A percentile compares a stretch with the other conserved stretches of the same genome.
phyloP scores from a whole-genome alignment of 2,888 invertebrate species.

The Melinaea menophilus region DNA sequence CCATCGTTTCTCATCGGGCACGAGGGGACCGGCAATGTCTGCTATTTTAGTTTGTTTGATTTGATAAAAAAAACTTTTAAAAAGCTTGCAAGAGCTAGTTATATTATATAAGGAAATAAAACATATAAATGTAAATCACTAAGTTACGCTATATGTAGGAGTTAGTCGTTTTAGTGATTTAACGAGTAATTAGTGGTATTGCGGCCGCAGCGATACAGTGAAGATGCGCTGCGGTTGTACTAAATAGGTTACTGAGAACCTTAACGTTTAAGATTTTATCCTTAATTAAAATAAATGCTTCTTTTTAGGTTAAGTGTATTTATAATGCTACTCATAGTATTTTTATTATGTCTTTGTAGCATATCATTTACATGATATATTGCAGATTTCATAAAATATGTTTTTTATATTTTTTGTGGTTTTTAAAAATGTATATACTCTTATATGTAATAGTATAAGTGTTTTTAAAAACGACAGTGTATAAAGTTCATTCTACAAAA shows the following conservation, averaged over 20 bases:
- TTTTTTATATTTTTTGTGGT: no score
- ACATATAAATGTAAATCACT: no score
- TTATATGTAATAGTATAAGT: background rate
- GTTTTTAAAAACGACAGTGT: background rate
- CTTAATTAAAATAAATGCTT: background rate
- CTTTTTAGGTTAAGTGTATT: background rate
- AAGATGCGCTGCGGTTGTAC: slow-evolving; percentile 30
- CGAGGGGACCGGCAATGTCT: no score
- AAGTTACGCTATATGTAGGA: slow-evolving; percentile 43
- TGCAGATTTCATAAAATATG: no score
- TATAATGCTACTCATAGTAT: background rate
- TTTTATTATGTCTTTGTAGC: background rate
- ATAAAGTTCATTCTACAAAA: no score
- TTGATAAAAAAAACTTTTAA: no score
- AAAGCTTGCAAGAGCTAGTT: no score
- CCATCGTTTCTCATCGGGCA: no score
- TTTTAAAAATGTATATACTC: no score
- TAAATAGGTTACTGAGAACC: slow-evolving; percentile 5
- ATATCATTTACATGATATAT: no score
- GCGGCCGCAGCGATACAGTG: slow-evolving; percentile 40
- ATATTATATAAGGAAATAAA: no score
- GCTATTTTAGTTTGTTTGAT: no score
- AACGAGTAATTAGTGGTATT: slow-evolving; percentile 70
- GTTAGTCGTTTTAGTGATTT: slow-evolving; percentile 69
- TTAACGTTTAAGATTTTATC: background rate